Evolutionary conservation across 2,113 vertebrate species (phyloP).

Genomic region (Platanista minor): DNA sequence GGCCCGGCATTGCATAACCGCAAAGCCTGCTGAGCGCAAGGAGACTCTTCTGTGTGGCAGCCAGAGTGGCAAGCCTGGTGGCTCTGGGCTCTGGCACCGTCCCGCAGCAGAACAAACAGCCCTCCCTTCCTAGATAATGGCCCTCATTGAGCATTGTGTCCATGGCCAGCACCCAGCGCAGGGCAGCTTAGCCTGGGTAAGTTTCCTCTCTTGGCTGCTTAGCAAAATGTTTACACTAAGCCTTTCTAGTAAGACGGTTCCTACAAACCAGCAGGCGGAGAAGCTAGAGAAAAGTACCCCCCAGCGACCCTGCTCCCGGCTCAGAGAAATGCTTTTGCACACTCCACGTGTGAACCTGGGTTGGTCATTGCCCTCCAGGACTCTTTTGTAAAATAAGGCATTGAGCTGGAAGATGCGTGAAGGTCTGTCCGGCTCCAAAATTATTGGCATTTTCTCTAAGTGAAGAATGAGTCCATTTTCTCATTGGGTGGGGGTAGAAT

Average conservation of each 20-base stretch:
- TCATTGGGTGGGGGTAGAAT: background rate
- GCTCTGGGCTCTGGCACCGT: conserved; percentile 71
- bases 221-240: conserved; percentile 60
- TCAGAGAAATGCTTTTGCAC: background rate
- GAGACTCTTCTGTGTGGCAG: conserved; percentile 68
- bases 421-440: background rate
- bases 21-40: conserved; percentile 67
- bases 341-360: background rate
- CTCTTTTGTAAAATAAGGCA: background rate
- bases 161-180: conserved; percentile 61
- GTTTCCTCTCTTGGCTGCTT: conserved; percentile 75
- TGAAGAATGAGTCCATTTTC: background rate
- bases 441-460: background rate
- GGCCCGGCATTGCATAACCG: conserved; percentile 49
- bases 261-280: conserved; percentile 43
- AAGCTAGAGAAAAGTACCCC: background rate
- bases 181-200: conserved; percentile 62
- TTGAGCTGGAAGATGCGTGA: background rate
- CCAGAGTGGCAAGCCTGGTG: conserved; percentile 70
- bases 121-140: conserved; percentile 63
- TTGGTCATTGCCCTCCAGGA: background rate
- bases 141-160: conserved; percentile 73
- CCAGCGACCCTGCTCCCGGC: background rate
- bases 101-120: conserved; percentile 72
- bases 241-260: conserved; percentile 67